A percentile compares a stretch with the other conserved stretches of the same genome.
Evolutionary conservation across 2,888 invertebrate species (phyloP).

Genomic region (Tetragonisca angustula): DNA sequence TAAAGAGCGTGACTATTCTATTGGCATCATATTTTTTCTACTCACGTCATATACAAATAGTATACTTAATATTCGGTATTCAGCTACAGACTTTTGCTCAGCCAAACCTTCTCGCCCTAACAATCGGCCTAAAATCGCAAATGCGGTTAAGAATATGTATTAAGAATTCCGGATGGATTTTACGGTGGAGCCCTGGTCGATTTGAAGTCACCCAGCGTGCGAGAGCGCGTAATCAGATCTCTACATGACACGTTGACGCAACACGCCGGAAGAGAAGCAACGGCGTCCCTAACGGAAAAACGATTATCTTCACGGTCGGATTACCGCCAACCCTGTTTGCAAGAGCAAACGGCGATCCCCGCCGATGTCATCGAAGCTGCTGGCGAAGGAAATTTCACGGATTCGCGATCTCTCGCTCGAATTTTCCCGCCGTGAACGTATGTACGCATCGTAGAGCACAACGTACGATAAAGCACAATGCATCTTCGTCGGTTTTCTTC

Average conservation of each 20-base stretch:
- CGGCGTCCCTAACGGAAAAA: slow-evolving; percentile 68
- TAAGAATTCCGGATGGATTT: background rate
- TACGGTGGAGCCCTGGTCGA: background rate
- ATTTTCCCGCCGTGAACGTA: slow-evolving; percentile 20
- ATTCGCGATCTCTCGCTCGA: slow-evolving; percentile 50
- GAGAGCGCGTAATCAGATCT: slow-evolving; percentile 32
- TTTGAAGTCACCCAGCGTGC: slow-evolving; percentile 3
- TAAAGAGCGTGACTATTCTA: no score
- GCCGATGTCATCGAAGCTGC: slow-evolving; percentile 54
- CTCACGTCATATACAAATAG: no score
- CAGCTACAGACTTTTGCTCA: no score
- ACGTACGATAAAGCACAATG: background rate
- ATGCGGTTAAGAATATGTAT: no score
- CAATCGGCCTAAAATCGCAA: no score
- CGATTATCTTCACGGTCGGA: slow-evolving; percentile 72
- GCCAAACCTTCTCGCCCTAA: no score
- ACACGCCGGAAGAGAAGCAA: slow-evolving; percentile 54
- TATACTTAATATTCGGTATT: background rate
- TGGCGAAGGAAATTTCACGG: slow-evolving; percentile 64
- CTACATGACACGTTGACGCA: slow-evolving; percentile 37
- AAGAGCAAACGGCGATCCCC: slow-evolving; percentile 55
- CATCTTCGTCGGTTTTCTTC: background rate
- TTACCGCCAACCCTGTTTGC: slow-evolving; percentile 64
- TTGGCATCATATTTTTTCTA: no score
- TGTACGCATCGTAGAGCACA: background rate